Conservation (phyloP, 2,888 invertebrate genomes). For the Eustalomyia histrio region DNA sequence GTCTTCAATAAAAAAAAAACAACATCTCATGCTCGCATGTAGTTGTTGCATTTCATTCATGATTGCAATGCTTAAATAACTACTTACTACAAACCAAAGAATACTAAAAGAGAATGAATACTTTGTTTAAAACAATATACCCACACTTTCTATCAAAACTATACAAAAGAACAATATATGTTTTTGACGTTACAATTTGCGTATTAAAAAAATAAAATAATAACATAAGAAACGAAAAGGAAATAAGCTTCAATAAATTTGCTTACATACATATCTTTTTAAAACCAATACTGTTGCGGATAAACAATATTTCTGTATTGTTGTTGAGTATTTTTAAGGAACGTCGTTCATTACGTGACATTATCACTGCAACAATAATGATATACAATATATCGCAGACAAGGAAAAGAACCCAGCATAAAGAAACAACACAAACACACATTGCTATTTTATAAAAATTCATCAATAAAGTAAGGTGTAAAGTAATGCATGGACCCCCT, state of each 20-base stretch:
- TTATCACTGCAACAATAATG: slow-evolving; percentile 44
- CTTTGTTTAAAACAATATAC: slow-evolving; percentile 54
- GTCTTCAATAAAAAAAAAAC: too few species aligned
- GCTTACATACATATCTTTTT: slow-evolving; percentile 39
- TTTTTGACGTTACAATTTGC: slow-evolving; percentile 28
- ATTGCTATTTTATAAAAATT: too few species aligned
- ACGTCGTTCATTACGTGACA: slow-evolving; percentile 50
- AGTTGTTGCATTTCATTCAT: slow-evolving; percentile 28
- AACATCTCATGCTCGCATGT: neutral
- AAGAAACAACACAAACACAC: too few species aligned
- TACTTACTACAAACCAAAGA: slow-evolving; percentile 5
- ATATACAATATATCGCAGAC: neutral
- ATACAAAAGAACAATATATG: slow-evolving; percentile 1
- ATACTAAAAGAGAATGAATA: neutral
- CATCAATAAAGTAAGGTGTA: too few species aligned
- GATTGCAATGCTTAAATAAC: slow-evolving; percentile 3
- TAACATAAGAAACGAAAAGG: slow-evolving; percentile 34
- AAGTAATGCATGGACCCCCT: too few species aligned
- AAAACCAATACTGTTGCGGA: neutral
- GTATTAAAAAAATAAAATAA: slow-evolving; percentile 1
- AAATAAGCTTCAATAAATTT: slow-evolving; percentile 63
- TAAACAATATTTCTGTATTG: neutral
- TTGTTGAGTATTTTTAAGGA: slow-evolving; percentile 53
- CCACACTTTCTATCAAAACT: slow-evolving; percentile 57
- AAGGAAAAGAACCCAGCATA: too few species aligned